Evolutionary conservation across 2,797 vertebrate genomes (phyloP), one percentile per base, ranked within the genome.

Genomic region (Pseudochromis fuscus): DNA sequence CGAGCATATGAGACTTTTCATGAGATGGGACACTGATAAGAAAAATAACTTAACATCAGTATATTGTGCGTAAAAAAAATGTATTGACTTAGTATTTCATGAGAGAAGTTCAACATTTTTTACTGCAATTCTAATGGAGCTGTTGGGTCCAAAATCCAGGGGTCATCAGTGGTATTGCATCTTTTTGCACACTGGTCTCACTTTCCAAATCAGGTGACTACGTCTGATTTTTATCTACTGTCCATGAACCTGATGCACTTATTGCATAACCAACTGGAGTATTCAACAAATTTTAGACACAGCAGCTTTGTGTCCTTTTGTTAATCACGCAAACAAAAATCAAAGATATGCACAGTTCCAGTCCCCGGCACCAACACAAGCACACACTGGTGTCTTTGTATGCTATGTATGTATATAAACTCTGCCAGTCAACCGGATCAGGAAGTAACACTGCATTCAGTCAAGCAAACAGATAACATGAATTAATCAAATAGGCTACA

Each of bases 311-410:
- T 68, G 76, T 85, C 42, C 50, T 75, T 80, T 80, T 3, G 30
- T 62, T 83, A 74, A 84, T 85, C 68, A 87, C 77, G 42, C 51
- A 45, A 59, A 64, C 58, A 81, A 65, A 38, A 67, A 77, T 72
- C 46, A 74, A 61, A 67, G 40, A 79, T 46, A 58, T 62, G 31
- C 52, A 68, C 49, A 67, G 7, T 45, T 61, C 46, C 12, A 37
- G 35, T 1, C 13, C 35, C 13, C 12, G 13, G 9, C 13, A 12
- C 46, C 37, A 42, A 37, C 67, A 55, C 42, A 45, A 35, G 63
- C 49, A 67, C 55, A 60, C 35, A 18, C 16, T 5, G 4, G 33
- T 30, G n/a, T 61, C 7, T 25, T 28, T 57, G 23, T 28, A 38
- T 45, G 25, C 7, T 25, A 33, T 57, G 23, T 28, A 38, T 45